phyloP scores from a whole-genome alignment of 2,888 invertebrate genomes.

The Odontocerum albicorne region DNA sequence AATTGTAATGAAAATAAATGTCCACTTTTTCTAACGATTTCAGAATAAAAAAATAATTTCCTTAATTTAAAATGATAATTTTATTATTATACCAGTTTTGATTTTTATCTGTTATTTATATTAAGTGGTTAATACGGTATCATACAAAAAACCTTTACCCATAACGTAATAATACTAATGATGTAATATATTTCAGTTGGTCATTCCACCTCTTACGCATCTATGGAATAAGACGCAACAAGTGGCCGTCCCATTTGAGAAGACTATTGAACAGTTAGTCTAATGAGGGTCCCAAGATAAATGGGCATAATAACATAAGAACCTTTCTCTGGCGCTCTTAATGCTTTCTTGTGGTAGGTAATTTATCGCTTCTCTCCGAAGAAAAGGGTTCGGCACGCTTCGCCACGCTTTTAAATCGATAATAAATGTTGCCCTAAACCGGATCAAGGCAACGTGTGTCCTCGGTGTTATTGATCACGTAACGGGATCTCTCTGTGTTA shows the following conservation, averaged over 20 bases:
- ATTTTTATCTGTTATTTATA: no score
- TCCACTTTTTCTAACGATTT: no score
- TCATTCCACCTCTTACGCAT: no score
- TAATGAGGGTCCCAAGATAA: conserved; percentile 32
- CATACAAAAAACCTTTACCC: no score
- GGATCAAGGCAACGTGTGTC: conserved; percentile 18
- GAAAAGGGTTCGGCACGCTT: conserved; percentile 12
- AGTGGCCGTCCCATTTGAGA: conserved; percentile 11
- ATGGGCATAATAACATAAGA: conserved; percentile 26
- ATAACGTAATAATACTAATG: no score
- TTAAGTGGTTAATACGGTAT: no score
- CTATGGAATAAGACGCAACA: neutral
- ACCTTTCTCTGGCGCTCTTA: conserved; percentile 19
- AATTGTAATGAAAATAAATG: no score
- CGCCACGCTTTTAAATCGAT: conserved; percentile 30
- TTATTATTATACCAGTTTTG: no score
- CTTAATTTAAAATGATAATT: no score
- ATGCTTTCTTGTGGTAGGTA: conserved; percentile 18
- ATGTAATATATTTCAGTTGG: no score
- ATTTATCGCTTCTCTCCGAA: conserved; percentile 25
- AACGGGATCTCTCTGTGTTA: conserved; percentile 14
- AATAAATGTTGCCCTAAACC: conserved; percentile 23
- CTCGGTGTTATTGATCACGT: conserved; percentile 18
- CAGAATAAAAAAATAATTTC: no score
- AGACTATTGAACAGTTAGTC: conserved; percentile 21